Evolutionary conservation across 2,113 vertebrate genomes (phyloP), one percentile per base, ranked within the genome.

Genomic region (Catagonus wagneri): DNA sequence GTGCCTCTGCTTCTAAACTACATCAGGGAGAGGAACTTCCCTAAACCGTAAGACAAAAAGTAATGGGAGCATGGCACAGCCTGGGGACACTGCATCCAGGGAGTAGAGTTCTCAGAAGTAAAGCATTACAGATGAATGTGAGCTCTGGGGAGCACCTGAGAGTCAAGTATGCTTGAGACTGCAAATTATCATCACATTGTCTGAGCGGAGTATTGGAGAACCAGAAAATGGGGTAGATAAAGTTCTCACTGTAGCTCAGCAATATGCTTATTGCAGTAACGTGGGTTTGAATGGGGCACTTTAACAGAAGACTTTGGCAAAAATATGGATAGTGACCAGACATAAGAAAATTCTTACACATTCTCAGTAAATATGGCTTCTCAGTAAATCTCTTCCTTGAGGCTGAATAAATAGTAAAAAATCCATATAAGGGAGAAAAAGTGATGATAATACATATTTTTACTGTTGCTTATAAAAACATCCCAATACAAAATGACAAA

Each of bases 371-470:
- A 74, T 56, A 32, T 11, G 61, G 3, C 14, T 15, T 94, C 17
- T 79, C n/a, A 75, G 72, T 27, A 61, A 75, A 61, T 83, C 72
- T 84, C 5, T 81, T 71, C 20, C 56, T 69, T 50, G 65, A 78
- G 69, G 44, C 85, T 56, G 36, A 94, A 3, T 80, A 61, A 83
- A 80, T 74, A 84, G n/a, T 80, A 92, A 89, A 76, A 58, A 27
- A 16, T 17, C 68, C 60, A 34, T 56, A 7, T 81, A 17, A 32
- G 27, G 13, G 74, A 83, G 60, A 36, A 66, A 95, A 94, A 36
- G 34, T 65, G 23, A 96, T 13, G 63, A 20, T 54, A n/a, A 39
- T 94, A 36, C 4, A 2, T n/a, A 14, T 60, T 63, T 23, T 69
- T 63, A 74, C 11, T 44, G 1, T 79, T 84, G 25, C 61, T 84